A percentile compares a stretch with the other conserved stretches of the same genome.
Conservation (phyloP, 2,113 vertebrate species). For the Callipepla squamata region DNA sequence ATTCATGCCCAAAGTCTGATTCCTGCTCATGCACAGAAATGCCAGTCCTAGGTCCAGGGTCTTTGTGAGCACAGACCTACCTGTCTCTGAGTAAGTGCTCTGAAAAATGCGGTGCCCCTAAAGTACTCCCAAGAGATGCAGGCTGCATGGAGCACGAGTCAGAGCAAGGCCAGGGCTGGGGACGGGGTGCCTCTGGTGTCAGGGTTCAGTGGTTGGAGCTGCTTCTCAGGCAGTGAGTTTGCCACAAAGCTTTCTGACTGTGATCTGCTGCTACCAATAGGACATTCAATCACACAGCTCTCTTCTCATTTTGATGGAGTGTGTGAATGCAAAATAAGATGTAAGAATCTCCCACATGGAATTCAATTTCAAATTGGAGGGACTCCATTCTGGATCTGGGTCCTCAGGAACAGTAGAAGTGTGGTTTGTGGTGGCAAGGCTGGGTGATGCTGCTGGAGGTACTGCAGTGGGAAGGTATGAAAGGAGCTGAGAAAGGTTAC, state of each 20-base stretch:
- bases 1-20: neutral
- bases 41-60: neutral
- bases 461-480: neutral
- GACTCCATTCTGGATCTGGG: neutral
- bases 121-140: neutral
- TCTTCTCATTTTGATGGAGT: neutral
- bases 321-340: neutral
- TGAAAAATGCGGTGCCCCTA: neutral
- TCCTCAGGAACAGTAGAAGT: neutral
- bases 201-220: neutral
- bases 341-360: neutral
- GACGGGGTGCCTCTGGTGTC: neutral
- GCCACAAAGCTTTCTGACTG: neutral
- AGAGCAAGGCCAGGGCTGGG: neutral
- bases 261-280: neutral
- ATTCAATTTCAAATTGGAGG: neutral
- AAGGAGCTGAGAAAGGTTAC: neutral
- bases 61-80: neutral
- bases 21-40: neutral
- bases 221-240: neutral
- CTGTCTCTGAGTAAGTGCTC: neutral
- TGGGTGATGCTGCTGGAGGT: neutral
- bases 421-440: neutral
- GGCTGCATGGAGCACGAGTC: neutral
- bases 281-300: rapidly evolving